These are phyloP conservation scores for Eristalis intricaria DNA, from an alignment of 2,888 invertebrate genomes.

Conservation along the genomic window DNA sequence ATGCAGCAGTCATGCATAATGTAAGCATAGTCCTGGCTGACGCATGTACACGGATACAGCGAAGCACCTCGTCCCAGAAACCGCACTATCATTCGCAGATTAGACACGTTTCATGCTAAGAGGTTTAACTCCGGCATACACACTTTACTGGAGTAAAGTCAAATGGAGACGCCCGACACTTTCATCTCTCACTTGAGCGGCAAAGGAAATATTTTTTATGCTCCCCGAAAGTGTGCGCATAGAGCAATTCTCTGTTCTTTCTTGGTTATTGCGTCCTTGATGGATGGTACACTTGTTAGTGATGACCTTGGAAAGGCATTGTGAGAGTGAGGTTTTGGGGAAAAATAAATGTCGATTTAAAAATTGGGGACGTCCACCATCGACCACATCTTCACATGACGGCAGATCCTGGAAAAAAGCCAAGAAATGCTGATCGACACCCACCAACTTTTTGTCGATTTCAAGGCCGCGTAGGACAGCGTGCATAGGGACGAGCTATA, in stretches of 20 bases:
- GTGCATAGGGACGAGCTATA: too few relatives aligned
- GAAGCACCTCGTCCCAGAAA: background rate
- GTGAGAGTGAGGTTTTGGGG: too few relatives aligned
- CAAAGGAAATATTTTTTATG: background rate
- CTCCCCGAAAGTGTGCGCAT: background rate
- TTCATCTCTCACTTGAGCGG: background rate
- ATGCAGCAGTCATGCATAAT: background rate
- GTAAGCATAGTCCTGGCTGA: background rate
- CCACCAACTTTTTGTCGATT: too few relatives aligned
- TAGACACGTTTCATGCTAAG: background rate
- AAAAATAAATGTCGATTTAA: too few relatives aligned
- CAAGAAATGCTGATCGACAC: too few relatives aligned
- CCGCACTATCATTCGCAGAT: background rate
- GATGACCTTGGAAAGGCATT: too few relatives aligned
- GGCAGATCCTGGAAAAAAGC: too few relatives aligned
- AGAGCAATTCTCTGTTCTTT: background rate
- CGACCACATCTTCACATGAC: too few relatives aligned
- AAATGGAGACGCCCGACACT: background rate
- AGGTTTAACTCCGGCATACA: background rate
- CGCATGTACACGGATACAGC: background rate
- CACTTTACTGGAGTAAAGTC: background rate
- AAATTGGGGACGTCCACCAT: too few relatives aligned
- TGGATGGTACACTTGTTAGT: too few relatives aligned
- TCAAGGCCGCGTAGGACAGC: too few relatives aligned
- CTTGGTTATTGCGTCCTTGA: too few relatives aligned